Base-by-base conservation (phyloP, 2,797 vertebrate genomes). In the Nothura maculosa region DNA sequence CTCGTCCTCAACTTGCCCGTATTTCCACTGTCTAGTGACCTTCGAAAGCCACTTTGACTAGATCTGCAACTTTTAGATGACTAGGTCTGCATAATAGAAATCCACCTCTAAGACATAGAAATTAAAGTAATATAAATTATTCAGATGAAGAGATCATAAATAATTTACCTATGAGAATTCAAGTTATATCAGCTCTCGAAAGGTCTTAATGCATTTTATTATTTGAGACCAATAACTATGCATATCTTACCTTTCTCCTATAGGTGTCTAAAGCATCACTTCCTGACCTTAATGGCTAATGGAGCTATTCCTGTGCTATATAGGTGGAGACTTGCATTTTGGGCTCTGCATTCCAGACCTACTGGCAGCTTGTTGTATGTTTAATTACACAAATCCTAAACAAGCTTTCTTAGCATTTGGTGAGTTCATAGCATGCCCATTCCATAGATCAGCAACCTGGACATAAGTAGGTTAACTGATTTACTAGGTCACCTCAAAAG, bases 41-140 rank as follows among this genome's bases (percentile, higher is more conserved):
- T 67, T 73, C 60, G 42, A 47, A 32, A 25, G 36, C 25, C 48
- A 48, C 55, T 86, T 81, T 58, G 34, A 86, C 47, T 52, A 73
- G 25, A 18, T 67, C 52, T 4, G 27, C 67, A 81, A 69, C n/a
- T 84, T 88, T 5, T 32, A 67, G 47, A 16, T 70, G 47, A 73
- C 70, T 76, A 82, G 34, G 64, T 4, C 34, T 90, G 47, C 18
- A 20, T 69, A 43, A 67, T 3, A 81, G 63, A 86, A 80, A 63
- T 77, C 19, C 50, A 14, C 36, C 40, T 82, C 20, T 50, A 89
- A 48, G 40, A 8, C 45, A 90, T 13, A 72, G 52, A 83, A 60
- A 81, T 78, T 64, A 87, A 90, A 32, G 68, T 58, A 87, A 3
- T 17, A 70, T 84, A 85, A 93, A 92, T 90, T 74, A 85, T 77